Percentiles rank a stretch among this genome's conserved stretches.
These are phyloP conservation scores for Henricia sp. DNA, from an alignment of 53 echinoderm and acorn worm genomes.

Conservation along the genomic window DNA sequence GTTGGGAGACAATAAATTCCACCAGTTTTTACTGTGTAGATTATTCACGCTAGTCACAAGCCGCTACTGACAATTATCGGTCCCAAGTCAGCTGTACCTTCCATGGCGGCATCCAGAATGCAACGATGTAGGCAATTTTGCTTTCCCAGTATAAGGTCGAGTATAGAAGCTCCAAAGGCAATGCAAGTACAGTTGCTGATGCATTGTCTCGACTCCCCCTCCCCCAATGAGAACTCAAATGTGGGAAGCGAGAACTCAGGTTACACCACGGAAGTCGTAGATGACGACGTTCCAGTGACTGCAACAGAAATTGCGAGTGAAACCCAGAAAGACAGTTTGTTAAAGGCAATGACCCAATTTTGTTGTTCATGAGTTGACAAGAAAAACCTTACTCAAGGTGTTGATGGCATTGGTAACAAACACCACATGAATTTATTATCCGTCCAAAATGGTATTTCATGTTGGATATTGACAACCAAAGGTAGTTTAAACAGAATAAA, in stretches of 20 bases:
- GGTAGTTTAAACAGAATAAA: too few species aligned
- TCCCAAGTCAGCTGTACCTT: constrained; percentile 35
- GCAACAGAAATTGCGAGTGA: constrained; percentile 59
- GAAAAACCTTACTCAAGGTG: too few species aligned
- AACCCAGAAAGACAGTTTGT: constrained; percentile 35
- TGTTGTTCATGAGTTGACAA: too few species aligned
- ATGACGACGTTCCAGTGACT: constrained; percentile 69
- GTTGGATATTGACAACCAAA: too few species aligned
- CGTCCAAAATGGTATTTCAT: too few species aligned
- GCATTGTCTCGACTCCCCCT: constrained; percentile 65
- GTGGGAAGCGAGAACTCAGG: constrained; percentile 11
- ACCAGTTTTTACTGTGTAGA: constrained; percentile 56
- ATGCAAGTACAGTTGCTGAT: constrained; percentile 68
- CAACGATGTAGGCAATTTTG: constrained; percentile 48
- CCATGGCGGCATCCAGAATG: constrained; percentile 57
- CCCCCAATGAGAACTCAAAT: constrained; percentile 52
- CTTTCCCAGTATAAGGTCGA: constrained; percentile 41
- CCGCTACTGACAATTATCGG: constrained; percentile 48
- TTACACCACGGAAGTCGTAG: constrained; percentile 50
- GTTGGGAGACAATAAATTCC: constrained; percentile 68
- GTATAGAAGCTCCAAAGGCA: constrained; percentile 37
- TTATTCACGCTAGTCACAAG: constrained; percentile 51
- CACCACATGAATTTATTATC: too few species aligned
- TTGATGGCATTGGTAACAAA: too few species aligned
- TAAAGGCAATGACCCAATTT: too few species aligned